phyloP scores from a whole-genome alignment of 2,113 vertebrate genomes.

The Ia io region DNA sequence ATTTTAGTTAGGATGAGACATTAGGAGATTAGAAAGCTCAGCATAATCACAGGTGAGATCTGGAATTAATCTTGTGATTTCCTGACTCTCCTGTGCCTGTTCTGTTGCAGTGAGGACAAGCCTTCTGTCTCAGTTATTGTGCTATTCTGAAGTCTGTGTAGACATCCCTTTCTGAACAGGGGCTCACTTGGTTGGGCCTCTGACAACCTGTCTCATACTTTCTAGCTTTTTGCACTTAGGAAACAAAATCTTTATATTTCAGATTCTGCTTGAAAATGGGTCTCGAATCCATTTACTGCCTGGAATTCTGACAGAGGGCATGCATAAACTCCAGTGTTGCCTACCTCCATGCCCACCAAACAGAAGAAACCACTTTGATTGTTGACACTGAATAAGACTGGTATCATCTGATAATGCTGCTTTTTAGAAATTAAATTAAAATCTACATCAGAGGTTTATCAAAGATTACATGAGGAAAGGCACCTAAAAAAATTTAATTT shows the following conservation, averaged over 20 bases:
- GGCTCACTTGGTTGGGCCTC: background rate
- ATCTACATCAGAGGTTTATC: background rate
- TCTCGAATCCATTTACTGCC: background rate
- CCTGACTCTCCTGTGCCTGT: background rate
- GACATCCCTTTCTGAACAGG: background rate
- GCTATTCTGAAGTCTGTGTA: background rate
- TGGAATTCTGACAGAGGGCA: background rate
- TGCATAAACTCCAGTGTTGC: background rate
- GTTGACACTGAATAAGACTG: background rate
- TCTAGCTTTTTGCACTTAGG: background rate
- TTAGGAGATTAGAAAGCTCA: background rate
- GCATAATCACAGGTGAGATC: background rate
- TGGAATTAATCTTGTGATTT: background rate
- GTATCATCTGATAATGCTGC: background rate
- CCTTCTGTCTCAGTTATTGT: background rate
- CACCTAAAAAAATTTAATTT: background rate
- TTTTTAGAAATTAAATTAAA: conserved; percentile 2
- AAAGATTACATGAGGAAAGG: background rate
- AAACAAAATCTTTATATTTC: background rate
- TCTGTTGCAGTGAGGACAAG: background rate
- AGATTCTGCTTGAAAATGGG: background rate
- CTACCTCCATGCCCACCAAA: background rate
- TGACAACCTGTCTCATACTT: background rate
- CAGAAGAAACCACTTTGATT: background rate
- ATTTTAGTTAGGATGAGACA: background rate